phyloP scores from a whole-genome alignment of 1,140 invertebrate species.

The Luehdorfia chinensis region DNA sequence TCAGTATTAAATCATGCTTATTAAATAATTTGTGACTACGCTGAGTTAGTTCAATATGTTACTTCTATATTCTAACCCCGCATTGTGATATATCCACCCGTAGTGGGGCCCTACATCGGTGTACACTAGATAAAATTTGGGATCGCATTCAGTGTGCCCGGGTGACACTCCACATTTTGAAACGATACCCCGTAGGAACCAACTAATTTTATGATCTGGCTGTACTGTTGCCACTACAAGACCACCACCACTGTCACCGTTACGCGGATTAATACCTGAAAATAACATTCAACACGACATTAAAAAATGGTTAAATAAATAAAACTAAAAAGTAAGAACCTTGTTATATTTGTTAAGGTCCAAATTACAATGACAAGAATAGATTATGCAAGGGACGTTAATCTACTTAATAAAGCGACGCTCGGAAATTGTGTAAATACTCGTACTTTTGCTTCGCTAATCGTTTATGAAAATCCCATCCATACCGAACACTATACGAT shows the following conservation, averaged over 20 bases:
- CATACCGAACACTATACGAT: no score
- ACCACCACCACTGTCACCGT: constrained; percentile 81
- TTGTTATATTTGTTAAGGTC: no score
- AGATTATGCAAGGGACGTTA: no score
- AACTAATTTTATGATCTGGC: constrained; percentile 61
- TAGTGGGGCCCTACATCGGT: constrained; percentile 79
- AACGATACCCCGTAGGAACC: constrained; percentile 78
- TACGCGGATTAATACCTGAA: constrained; percentile 79
- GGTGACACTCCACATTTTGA: constrained; percentile 76
- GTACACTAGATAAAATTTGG: constrained; percentile 77
- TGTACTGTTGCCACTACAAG: constrained; percentile 74
- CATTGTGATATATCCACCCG: constrained; percentile 75
- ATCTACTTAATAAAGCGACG: no score
- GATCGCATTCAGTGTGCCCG: constrained; percentile 73
- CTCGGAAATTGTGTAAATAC: no score
- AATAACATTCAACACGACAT: no score
- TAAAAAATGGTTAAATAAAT: no score
- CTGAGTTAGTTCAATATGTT: constrained; percentile 26
- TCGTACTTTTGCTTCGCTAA: no score
- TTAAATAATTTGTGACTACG: no score
- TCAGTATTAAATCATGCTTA: no score
- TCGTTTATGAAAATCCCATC: no score
- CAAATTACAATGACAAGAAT: background rate
- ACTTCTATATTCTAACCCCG: constrained; percentile 33
- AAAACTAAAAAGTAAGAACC: no score